phyloP scores from a whole-genome alignment of 2,113 vertebrate species.

The Isichthys henryi region DNA sequence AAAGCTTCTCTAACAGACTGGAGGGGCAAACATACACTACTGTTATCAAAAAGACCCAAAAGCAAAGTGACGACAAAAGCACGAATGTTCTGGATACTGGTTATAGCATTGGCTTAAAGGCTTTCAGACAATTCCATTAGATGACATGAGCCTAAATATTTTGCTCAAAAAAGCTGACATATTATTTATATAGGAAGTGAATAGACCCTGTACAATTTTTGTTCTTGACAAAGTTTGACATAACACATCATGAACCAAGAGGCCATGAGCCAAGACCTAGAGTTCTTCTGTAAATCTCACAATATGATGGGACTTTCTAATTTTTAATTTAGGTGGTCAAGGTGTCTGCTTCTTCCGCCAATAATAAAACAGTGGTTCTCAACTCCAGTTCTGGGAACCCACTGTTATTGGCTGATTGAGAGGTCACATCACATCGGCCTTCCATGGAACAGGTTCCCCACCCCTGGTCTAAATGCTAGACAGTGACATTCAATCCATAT shows the following conservation, averaged over 20 bases:
- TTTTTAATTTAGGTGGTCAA: background rate
- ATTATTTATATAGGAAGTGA: constrained; percentile 23
- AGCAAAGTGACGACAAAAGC: background rate
- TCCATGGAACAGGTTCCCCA: no score
- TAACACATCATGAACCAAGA: constrained; percentile 14
- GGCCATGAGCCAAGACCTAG: background rate
- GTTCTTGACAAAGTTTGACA: constrained; percentile 22
- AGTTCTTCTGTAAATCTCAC: background rate
- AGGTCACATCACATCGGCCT: no score
- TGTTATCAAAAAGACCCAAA: background rate
- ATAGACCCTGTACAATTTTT: constrained; percentile 28
- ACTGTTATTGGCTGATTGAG: no score
- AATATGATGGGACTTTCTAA: background rate
- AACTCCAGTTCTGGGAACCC: no score
- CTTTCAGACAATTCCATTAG: constrained; percentile 23
- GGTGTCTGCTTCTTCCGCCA: background rate
- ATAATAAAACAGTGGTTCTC: no score
- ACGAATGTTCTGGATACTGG: background rate
- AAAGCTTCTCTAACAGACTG: background rate
- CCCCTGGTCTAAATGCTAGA: background rate
- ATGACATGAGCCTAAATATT: constrained; percentile 34
- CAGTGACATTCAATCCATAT: background rate
- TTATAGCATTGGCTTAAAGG: constrained; percentile 8
- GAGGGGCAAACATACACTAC: background rate
- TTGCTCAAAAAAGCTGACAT: constrained; percentile 24